Evolutionary conservation across 2,797 vertebrate species (phyloP).

Genomic region (Philypnodon macrostomus): DNA sequence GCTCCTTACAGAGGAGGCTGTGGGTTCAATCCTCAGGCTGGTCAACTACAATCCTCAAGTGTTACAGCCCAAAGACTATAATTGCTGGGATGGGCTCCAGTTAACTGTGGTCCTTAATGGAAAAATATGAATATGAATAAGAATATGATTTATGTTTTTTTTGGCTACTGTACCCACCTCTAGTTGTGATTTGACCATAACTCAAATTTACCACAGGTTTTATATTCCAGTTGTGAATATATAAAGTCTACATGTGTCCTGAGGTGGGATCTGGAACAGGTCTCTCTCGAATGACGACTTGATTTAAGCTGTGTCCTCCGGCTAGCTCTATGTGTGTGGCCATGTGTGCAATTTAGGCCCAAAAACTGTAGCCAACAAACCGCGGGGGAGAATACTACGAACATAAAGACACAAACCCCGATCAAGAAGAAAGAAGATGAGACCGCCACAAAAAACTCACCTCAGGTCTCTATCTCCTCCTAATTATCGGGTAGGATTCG

Average conservation of each 20-base stretch:
- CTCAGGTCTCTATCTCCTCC: slow-evolving; percentile 28
- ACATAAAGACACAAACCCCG: slow-evolving; percentile 8
- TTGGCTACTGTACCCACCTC: no score
- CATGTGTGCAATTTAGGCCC: slow-evolving; percentile 8
- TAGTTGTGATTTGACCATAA: neutral
- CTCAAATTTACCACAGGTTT: neutral
- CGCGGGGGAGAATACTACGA: slow-evolving; percentile 7
- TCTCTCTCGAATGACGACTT: neutral
- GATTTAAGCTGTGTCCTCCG: slow-evolving; percentile 5
- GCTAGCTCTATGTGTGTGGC: slow-evolving; percentile 22
- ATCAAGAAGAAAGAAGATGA: neutral
- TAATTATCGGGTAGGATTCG: slow-evolving; percentile 41
- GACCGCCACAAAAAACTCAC: slow-evolving; percentile 22
- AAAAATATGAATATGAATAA: no score
- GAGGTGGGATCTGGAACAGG: slow-evolving; percentile 3
- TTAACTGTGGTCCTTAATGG: no score
- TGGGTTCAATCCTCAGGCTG: no score
- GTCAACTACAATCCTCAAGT: no score
- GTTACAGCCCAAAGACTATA: no score
- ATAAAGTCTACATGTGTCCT: neutral
- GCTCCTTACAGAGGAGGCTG: no score
- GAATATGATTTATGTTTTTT: no score
- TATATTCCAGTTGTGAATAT: slow-evolving; percentile 1
- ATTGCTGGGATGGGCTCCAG: no score
- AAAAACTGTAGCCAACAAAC: slow-evolving; percentile 18